A percentile compares a stretch with the other conserved stretches of the same genome.
phyloP scores from a whole-genome alignment of 2,797 vertebrate genomes.

The Arrhamphus sclerolepis region DNA sequence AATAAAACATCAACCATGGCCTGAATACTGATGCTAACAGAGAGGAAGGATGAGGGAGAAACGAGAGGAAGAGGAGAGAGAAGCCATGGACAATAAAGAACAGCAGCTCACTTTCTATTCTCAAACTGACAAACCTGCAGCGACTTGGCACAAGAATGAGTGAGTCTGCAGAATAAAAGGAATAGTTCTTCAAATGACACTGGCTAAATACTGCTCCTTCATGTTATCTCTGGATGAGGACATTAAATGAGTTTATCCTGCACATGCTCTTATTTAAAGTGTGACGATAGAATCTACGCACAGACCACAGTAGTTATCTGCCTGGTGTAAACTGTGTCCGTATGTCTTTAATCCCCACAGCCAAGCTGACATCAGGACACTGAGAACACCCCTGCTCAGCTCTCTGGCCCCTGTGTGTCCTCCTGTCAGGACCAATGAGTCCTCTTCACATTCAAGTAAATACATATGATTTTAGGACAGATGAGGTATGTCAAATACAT shows the following conservation, averaged over 20 bases:
- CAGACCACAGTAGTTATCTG: constrained; percentile 56
- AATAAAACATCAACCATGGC: constrained; percentile 75
- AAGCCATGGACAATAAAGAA: constrained; percentile 5
- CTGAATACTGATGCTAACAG: constrained; percentile 69
- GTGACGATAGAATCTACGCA: no score
- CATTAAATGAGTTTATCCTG: constrained; percentile 30
- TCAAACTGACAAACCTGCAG: constrained; percentile 18
- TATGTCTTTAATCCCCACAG: constrained; percentile 54
- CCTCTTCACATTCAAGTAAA: no score
- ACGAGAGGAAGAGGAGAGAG: constrained; percentile 15
- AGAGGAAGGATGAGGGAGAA: constrained; percentile 26
- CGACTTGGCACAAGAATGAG: background rate
- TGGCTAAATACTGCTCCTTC: constrained; percentile 9
- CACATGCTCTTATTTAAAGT: constrained; percentile 25
- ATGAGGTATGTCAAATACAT: no score
- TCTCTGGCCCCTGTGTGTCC: constrained; percentile 16
- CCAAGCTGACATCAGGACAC: constrained; percentile 41
- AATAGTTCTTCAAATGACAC: constrained; percentile 9
- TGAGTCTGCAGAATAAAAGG: constrained; percentile 13
- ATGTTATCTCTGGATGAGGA: constrained; percentile 13
- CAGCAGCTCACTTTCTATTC: constrained; percentile 7
- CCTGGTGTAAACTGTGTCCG: constrained; percentile 17
- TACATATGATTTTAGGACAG: no score
- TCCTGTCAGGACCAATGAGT: background rate
- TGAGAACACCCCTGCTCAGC: constrained; percentile 12